A percentile compares a stretch with the other conserved stretches of the same genome.
Conservation (phyloP, 2,113 vertebrate genomes). For the Chionodraco myersi region DNA sequence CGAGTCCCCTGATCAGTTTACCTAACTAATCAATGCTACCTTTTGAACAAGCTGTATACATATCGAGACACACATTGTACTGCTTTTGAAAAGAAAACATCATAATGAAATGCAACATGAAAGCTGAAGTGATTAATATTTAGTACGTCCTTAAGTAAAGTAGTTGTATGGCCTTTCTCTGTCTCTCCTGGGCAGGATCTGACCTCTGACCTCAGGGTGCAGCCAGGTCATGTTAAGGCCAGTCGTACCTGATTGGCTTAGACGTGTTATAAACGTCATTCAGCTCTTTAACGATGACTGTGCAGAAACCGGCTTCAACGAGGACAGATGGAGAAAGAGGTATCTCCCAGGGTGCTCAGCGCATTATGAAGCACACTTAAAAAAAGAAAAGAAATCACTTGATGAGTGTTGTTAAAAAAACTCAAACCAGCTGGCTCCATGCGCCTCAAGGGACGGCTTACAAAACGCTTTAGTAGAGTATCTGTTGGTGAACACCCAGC, state of each 20-base stretch:
- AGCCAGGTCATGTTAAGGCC: constrained; percentile 40
- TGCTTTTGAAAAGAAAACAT: background rate
- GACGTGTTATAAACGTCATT: constrained; percentile 25
- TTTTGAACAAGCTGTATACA: background rate
- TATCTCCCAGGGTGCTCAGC: constrained; percentile 24
- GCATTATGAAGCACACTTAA: constrained; percentile 25
- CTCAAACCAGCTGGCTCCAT: constrained; percentile 28
- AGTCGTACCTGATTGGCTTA: constrained; percentile 60
- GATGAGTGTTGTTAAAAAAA: constrained; percentile 31
- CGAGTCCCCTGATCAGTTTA: background rate
- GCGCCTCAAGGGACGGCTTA: constrained; percentile 11
- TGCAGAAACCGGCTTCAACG: constrained; percentile 14
- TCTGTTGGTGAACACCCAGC: constrained; percentile 11
- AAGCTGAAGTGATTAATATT: constrained; percentile 8
- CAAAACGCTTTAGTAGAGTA: constrained; percentile 35
- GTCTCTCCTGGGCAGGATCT: background rate
- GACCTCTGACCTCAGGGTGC: constrained; percentile 26
- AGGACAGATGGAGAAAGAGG: constrained; percentile 30
- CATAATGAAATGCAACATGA: background rate
- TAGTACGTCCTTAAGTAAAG: background rate
- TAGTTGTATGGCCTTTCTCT: background rate
- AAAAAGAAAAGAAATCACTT: constrained; percentile 45
- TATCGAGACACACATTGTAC: background rate
- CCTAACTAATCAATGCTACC: background rate
- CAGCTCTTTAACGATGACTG: background rate